Evolutionary conservation across 2,113 vertebrate genomes (phyloP), one percentile per base, ranked within the genome.

Genomic region (Amblyopsis rosae): DNA sequence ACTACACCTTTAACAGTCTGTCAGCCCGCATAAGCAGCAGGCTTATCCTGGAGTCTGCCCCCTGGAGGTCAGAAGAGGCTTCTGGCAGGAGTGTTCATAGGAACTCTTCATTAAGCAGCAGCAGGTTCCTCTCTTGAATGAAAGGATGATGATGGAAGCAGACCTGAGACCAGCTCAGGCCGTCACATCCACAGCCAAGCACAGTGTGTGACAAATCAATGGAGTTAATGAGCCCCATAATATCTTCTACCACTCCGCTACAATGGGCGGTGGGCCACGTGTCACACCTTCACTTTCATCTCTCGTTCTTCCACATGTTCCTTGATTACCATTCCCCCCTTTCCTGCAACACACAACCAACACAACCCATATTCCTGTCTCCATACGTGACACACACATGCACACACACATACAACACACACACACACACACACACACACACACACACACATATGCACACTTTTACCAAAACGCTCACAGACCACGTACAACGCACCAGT

Each of bases 11-110:
- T 57, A 55, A 54, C 60, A 41, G 55, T 69, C 59, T 57, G 61
- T 62, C 48, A 79, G 82, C 79, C 89, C 88, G 88, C 90, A 89
- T 88, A 90, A 61, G 83, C 80, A 78, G 86, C 49, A 46, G 55
- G 75, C 75, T 26, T 83, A 77, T 81, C 70, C 80, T 61, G 46
- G 33, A 6, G 65, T 80, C 75, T 66, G 19, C 60, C 69, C 79
- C 80, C 47, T 12, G n/a, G 56, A 76, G 82, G 84, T 76, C 70
- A 64, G 67, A 2, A 69, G 75, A 63, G 72, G 78, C 80, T 59
- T 6, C 19, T 26, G 19, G 19, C 19, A 26, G 19, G 19, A 55
- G 55, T 70, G 74, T 91, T 90, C 82, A 87, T 75, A 58, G 72
- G 73, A 76, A 79, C 87, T 86, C 79, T 81, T 78, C 69, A 73